A percentile compares a stretch with the other conserved stretches of the same genome.
Conservation (phyloP, 1,140 invertebrate species). For the Dufourea novaeangliae region DNA sequence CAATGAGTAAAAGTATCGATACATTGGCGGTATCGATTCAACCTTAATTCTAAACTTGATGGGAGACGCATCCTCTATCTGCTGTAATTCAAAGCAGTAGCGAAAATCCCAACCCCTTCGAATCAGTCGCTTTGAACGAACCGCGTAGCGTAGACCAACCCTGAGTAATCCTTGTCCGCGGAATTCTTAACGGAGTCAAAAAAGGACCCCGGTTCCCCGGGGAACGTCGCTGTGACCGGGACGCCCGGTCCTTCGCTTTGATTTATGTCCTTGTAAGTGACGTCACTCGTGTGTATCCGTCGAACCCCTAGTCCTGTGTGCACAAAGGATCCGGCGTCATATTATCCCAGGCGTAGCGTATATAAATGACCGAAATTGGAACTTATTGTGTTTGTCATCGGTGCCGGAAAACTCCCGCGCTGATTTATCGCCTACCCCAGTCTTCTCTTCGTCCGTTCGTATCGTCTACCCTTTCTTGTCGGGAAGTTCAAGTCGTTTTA, state of each 20-base stretch:
- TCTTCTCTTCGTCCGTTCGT: conserved; percentile 11
- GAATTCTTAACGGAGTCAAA: conserved; percentile 62
- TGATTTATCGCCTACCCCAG: conserved; percentile 76
- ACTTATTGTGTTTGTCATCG: conserved; percentile 83
- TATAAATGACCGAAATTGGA: conserved; percentile 82
- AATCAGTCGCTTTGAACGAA: no score
- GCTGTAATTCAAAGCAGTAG: no score
- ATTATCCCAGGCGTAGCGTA: conserved; percentile 79
- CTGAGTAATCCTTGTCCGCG: conserved; percentile 26
- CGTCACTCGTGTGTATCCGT: conserved; percentile 79
- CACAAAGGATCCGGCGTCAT: conserved; percentile 80
- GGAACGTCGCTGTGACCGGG: conserved; percentile 75
- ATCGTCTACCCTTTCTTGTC: conserved; percentile 8
- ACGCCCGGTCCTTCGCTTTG: conserved; percentile 79
- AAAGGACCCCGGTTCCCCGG: conserved; percentile 70
- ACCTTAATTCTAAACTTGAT: no score
- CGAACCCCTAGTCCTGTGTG: conserved; percentile 70
- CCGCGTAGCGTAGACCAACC: conserved; percentile 31
- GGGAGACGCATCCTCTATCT: no score
- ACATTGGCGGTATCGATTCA: no score
- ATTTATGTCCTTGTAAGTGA: conserved; percentile 83
- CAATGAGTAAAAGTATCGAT: no score
- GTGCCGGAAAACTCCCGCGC: conserved; percentile 75
- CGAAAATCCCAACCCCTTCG: no score
- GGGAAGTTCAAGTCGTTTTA: not conserved